Percentiles rank a stretch among this genome's conserved stretches.
phyloP scores from a whole-genome alignment of 2,113 vertebrate genomes.

The Eira barbara region DNA sequence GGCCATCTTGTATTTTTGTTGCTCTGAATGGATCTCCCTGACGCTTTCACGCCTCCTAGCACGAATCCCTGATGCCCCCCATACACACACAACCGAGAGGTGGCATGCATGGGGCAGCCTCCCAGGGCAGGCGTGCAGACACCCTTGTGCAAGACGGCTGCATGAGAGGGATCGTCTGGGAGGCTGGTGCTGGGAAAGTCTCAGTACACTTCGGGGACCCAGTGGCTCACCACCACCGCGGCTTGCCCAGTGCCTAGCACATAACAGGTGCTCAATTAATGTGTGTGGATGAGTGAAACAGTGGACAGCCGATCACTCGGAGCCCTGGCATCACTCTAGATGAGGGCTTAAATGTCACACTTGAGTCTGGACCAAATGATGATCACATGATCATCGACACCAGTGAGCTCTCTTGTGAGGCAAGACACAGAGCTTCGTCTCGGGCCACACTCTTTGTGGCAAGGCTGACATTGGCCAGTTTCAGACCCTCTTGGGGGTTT shows the following conservation, averaged over 20 bases:
- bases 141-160: accelerated
- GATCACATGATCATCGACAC: neutral
- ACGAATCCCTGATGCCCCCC: accelerated
- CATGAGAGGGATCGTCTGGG: neutral
- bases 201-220: too few relatives aligned
- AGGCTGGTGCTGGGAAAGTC: neutral
- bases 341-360: accelerated
- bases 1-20: neutral
- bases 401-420: accelerated
- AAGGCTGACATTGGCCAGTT: neutral
- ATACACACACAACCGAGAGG: accelerated
- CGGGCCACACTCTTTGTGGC: neutral
- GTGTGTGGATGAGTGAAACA: accelerated
- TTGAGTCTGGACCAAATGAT: neutral
- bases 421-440: too few relatives aligned
- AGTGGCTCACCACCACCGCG: accelerated
- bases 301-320: accelerated
- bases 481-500: neutral
- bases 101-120: accelerated
- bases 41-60: neutral
- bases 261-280: neutral
- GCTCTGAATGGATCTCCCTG: neutral
- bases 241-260: neutral
- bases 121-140: neutral
- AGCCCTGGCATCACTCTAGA: neutral